Conservation (phyloP, 2,888 invertebrate species). For the Amphipyra berbera region DNA sequence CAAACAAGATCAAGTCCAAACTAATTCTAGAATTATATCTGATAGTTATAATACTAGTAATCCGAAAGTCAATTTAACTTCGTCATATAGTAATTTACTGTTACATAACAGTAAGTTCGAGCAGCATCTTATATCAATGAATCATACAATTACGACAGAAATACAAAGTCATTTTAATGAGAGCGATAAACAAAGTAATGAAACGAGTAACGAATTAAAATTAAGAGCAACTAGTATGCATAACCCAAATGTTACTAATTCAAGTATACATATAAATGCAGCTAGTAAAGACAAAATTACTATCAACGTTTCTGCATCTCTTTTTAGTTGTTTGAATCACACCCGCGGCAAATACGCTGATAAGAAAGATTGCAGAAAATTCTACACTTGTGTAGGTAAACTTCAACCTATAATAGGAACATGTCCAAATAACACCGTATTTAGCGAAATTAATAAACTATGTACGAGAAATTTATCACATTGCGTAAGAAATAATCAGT, state of each 20-base stretch:
- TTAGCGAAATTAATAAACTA: slow-evolving; percentile 81
- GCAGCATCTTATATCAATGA: slow-evolving; percentile 28
- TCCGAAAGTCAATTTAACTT: slow-evolving; percentile 6
- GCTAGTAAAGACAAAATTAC: slow-evolving; percentile 7
- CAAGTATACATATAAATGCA: slow-evolving; percentile 14
- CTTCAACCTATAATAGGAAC: slow-evolving; percentile 69
- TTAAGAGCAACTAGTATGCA: slow-evolving; percentile 8
- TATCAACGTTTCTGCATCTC: slow-evolving; percentile 5
- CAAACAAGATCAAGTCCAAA: slow-evolving; percentile 1
- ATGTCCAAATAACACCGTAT: slow-evolving; percentile 82
- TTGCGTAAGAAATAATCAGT: slow-evolving; percentile 84
- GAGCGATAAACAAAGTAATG: slow-evolving; percentile 29
- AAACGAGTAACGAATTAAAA: slow-evolving; percentile 18
- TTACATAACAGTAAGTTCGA: slow-evolving; percentile 16
- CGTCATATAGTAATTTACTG: slow-evolving; percentile 10
- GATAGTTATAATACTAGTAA: slow-evolving; percentile 5
- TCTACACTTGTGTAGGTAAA: slow-evolving; percentile 84
- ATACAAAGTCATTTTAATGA: slow-evolving; percentile 27
- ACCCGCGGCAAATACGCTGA: slow-evolving; percentile 85
- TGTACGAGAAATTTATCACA: slow-evolving; percentile 86
- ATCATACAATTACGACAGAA: slow-evolving; percentile 38
- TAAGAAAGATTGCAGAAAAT: slow-evolving; percentile 84
- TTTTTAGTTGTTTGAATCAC: slow-evolving; percentile 66
- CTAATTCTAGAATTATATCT: slow-evolving; percentile 1
- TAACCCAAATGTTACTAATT: slow-evolving; percentile 1